Base-by-base conservation (phyloP, 2,888 invertebrate species). In the Acheta domesticus region DNA sequence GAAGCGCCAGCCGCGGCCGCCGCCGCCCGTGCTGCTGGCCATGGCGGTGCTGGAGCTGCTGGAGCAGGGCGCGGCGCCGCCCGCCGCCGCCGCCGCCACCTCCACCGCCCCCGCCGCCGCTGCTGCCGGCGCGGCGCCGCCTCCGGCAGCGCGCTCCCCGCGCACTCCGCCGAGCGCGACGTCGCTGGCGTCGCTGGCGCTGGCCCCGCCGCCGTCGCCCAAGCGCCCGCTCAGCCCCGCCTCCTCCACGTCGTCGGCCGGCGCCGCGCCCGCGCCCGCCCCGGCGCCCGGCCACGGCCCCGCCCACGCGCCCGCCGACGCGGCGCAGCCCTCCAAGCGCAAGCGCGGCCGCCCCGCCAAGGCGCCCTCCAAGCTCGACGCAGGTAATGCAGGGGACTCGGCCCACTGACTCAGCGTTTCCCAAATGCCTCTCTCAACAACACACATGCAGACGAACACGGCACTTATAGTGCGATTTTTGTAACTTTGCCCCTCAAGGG, bases 341-440 rank as follows among this genome's bases (percentile, higher is more conserved):
- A 80, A 80, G 75, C 20, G 80, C 12, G 80, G 80, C 21, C 74
- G 80, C 11, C 80, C 80, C 19, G 80, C 80, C 75, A 80, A 80
- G 73, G 75, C 77, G 50, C 11, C 49, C 19, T 20, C 36, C 50
- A 80, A 80, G 74, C 21, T 75, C 11, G 79, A 80, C 23, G 73
- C 79, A 16, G 79, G 79, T 79, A 74, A 20, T 73, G 19, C 49
- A 36, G 3, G 12, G 23, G 12, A 20, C 73, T 4, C 8, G 11
- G 73, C 73, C 20, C 73, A 73, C 20, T n/a, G 8, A 36, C 36
- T 5, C 36, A 36, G 36, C 36, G 36, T 36, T 36, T 36, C 36
- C 36, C 36, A 36, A 36, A 36, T 8, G 36, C 36, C 36, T 8
- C 5, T 4, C 36, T 5, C 36, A 36, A 36, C 36, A 36, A 5